Percentiles rank a stretch among this genome's conserved stretches.
phyloP scores from a whole-genome alignment of 30 jellyfish, hydroid and myxozoan species.

The Nemopilema nomurai region DNA sequence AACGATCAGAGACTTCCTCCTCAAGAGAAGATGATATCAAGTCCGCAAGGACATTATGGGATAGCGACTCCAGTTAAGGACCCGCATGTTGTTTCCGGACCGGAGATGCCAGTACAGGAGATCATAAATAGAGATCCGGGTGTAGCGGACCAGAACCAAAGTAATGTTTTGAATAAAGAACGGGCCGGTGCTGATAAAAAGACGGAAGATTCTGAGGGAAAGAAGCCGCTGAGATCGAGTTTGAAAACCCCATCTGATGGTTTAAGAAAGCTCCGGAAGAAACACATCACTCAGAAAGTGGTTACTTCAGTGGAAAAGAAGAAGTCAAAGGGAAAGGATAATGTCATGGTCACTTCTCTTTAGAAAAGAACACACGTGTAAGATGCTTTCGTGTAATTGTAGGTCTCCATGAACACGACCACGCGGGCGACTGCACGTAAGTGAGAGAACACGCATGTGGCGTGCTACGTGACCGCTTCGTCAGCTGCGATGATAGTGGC shows the following conservation, averaged over 20 bases:
- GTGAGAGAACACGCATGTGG: no score
- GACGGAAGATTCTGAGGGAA: conserved; percentile 18
- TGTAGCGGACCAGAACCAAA: not conserved
- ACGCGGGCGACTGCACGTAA: not conserved
- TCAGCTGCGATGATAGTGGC: not conserved
- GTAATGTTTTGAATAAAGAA: not conserved
- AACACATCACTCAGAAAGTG: conserved; percentile 49
- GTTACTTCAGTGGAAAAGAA: conserved; percentile 45
- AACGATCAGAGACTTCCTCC: conserved; percentile 22
- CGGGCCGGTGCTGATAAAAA: not conserved
- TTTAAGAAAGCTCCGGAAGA: conserved; percentile 57
- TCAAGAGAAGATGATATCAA: conserved; percentile 44
- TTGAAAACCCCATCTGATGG: conserved; percentile 69
- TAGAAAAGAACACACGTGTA: not conserved
- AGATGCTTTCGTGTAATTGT: no score
- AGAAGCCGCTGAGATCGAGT: conserved; percentile 67
- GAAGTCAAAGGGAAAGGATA: conserved; percentile 40
- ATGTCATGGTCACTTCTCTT: conserved; percentile 54
- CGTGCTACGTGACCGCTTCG: not conserved
- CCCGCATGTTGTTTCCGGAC: conserved; percentile 28
- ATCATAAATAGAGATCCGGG: not conserved
- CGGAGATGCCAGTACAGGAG: conserved; percentile 24
- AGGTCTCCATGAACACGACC: no score
- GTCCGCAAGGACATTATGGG: conserved; percentile 60
- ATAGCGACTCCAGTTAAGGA: conserved; percentile 58